Evolutionary conservation across 2,797 vertebrate species (phyloP).

Genomic region (Carcharodon carcharias): DNA sequence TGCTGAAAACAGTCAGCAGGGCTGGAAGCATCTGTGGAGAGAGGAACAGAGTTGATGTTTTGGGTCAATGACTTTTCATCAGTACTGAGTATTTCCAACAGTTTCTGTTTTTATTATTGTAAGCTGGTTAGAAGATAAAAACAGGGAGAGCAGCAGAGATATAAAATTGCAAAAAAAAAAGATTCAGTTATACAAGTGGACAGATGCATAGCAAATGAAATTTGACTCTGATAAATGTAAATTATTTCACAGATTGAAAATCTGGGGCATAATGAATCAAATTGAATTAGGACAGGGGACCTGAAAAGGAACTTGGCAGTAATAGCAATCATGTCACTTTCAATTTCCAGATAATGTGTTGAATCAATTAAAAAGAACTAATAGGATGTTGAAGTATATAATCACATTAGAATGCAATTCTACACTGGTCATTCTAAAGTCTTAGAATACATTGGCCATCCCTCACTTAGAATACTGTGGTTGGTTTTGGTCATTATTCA

Average conservation of each 20-base stretch:
- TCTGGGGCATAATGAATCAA: neutral
- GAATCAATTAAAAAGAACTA: neutral
- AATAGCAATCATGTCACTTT: neutral
- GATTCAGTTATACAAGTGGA: neutral
- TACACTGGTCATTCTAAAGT: neutral
- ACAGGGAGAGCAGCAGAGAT: neutral
- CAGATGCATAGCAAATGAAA: neutral
- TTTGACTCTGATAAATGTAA: neutral
- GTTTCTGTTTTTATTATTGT: too few relatives aligned
- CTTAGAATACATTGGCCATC: neutral
- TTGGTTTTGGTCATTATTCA: neutral
- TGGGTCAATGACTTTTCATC: too few relatives aligned
- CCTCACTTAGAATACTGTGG: neutral
- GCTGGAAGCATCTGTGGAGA: too few relatives aligned
- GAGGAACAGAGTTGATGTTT: too few relatives aligned
- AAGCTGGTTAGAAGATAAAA: neutral
- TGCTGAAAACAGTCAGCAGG: too few relatives aligned
- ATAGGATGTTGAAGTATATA: neutral
- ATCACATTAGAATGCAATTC: neutral
- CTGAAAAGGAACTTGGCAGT: neutral
- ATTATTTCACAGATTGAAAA: neutral
- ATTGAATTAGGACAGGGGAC: neutral
- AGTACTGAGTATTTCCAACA: too few relatives aligned
- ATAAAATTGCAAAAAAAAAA: neutral
- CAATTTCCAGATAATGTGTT: neutral